phyloP scores from a whole-genome alignment of 2,888 invertebrate species.

The Neocrepidodera transversa region DNA sequence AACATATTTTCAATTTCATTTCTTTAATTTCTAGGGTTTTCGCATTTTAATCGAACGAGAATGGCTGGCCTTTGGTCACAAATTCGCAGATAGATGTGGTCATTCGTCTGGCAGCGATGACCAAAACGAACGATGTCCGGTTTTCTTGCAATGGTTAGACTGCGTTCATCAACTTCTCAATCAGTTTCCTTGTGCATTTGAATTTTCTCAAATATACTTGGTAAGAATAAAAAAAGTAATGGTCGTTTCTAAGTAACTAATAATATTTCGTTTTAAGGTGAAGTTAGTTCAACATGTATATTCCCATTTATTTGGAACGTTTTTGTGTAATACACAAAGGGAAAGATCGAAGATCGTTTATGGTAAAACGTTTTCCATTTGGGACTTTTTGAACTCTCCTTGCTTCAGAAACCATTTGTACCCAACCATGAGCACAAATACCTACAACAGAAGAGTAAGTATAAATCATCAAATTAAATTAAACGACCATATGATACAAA shows the following conservation, averaged over 20 bases:
- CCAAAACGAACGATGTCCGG: conserved; percentile 94
- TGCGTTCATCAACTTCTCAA: conserved; percentile 89
- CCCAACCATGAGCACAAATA: conserved; percentile 60
- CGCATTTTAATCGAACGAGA: conserved; percentile 92
- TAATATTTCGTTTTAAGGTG: conserved; percentile 67
- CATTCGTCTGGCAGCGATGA: conserved; percentile 83
- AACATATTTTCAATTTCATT: too few relatives aligned
- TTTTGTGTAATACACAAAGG: conserved; percentile 86
- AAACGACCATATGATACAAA: too few relatives aligned
- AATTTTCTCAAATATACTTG: conserved; percentile 92
- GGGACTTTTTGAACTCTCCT: conserved; percentile 82
- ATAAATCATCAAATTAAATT: too few relatives aligned
- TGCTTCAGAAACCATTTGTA: conserved; percentile 90
- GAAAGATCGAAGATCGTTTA: conserved; percentile 72
- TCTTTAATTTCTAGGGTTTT: conserved; percentile 84
- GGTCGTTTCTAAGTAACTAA: too few relatives aligned
- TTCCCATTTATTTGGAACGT: conserved; percentile 96
- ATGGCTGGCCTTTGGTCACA: conserved; percentile 98
- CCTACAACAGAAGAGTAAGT: conserved; percentile 60
- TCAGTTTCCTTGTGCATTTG: conserved; percentile 93
- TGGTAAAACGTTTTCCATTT: conserved; percentile 82
- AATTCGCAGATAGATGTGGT: conserved; percentile 95
- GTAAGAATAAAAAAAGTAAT: conserved; percentile 66
- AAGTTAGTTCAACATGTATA: conserved; percentile 95
- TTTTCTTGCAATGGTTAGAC: conserved; percentile 98